Conservation (phyloP, 2,888 invertebrate species). For the Taphrorychus bicolor region DNA sequence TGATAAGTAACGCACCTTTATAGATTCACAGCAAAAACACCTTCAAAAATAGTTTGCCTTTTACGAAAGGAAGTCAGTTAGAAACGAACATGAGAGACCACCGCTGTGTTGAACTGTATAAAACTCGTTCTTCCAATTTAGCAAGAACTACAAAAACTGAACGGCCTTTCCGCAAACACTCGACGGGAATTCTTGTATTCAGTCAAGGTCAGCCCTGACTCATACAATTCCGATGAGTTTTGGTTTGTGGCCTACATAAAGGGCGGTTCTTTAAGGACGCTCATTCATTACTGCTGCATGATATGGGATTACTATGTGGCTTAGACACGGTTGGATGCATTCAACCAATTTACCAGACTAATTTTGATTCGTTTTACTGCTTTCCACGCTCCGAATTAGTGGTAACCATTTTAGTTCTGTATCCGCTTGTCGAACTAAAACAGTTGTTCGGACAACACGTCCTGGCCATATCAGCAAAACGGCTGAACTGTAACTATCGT, state of each 20-base stretch:
- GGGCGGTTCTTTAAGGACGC: background rate
- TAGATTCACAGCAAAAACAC: no score
- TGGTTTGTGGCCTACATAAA: background rate
- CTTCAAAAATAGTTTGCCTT: no score
- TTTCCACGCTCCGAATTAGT: background rate
- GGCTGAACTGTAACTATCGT: no score
- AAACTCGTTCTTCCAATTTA: background rate
- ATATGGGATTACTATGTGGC: no score
- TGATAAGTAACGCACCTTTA: no score
- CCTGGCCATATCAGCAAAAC: no score
- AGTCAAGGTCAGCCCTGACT: background rate
- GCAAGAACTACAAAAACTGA: background rate
- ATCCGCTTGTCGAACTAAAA: background rate
- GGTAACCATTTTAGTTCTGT: background rate
- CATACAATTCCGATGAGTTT: background rate
- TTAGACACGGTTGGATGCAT: no score
- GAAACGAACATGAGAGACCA: background rate
- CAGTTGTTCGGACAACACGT: no score
- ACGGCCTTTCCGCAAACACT: background rate
- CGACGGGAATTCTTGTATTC: background rate
- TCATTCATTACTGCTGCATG: no score
- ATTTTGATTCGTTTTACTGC: background rate
- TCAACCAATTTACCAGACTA: background rate
- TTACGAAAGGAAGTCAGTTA: background rate
- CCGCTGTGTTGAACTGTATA: background rate